Base-by-base conservation (phyloP, 2,113 vertebrate genomes). In the Platichthys stellatus region DNA sequence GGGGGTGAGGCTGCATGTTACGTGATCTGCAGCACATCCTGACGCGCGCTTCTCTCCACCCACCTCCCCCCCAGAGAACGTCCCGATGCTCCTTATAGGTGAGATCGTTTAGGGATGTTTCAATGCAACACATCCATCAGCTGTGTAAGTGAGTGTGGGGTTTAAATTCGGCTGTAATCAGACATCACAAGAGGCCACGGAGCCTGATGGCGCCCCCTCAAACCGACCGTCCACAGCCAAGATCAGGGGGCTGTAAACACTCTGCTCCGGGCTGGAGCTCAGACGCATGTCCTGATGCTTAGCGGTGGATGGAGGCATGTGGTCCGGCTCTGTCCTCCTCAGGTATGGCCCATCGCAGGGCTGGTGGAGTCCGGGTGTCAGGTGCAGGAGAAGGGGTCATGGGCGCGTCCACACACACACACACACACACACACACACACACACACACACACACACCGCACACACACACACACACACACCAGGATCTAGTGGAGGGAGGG, bases 321-420 rank as follows among this genome's bases (percentile, higher is more conserved):
- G 47, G 14, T 51, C 15, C 18, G 17, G 14, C 4, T 51, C 47
- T 51, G 47, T 51, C 17, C 4, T 51, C 15, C 47, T 20, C 47
- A 5, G 47, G 18, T 6, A 51, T 3, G 40, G 40, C 17, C 17
- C 47, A 51, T 51, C 17, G 17, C 47, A 17, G 47, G 47, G 47
- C 0, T 17, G 51, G 1, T 47, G 31, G 70, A 17, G 20, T 31
- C 31, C 31, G 31, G 31, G 31, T 56, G 54, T 21, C 84, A 86
- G 84, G 81, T 84, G 53, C 47, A 31, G 76, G 76, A 54, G 40
- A 86, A 74, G 84, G 78, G 72, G 73, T 70, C 71, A 87, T 88
- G 90, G 90, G 89, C 90, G 90, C 86, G 89, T 90, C 91, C 86
- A 60, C 70, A 15, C 12, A 4, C 31, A 6, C 9, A 49, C 26